These are phyloP conservation scores for Pteronotus mesoamericanus DNA, from an alignment of 2,797 vertebrate species.

Conservation along the genomic window DNA sequence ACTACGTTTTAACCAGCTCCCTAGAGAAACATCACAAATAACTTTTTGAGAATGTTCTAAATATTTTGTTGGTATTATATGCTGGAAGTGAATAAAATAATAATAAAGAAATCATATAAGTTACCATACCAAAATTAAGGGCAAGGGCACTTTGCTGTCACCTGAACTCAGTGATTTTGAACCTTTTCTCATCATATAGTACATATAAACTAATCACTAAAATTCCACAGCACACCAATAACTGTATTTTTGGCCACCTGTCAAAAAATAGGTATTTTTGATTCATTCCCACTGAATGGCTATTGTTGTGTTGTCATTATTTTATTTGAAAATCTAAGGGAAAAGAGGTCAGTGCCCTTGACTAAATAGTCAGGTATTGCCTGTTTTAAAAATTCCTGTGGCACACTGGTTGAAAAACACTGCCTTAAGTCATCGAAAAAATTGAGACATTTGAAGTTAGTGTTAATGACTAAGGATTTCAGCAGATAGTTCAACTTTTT, in stretches of 20 bases:
- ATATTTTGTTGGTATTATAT: neutral
- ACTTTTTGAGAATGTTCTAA: neutral
- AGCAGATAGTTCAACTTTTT: constrained; percentile 71
- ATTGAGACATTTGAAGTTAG: constrained; percentile 75
- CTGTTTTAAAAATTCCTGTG: too few species aligned
- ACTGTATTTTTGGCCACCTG: too few species aligned
- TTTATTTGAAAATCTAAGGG: neutral
- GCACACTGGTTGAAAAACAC: neutral
- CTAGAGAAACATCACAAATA: neutral
- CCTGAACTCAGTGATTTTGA: constrained; percentile 52
- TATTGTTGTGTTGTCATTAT: neutral
- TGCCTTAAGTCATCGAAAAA: constrained; percentile 42
- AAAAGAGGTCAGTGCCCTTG: neutral
- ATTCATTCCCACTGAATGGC: neutral
- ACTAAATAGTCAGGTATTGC: too few species aligned
- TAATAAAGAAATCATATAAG: constrained; percentile 37
- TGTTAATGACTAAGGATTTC: constrained; percentile 76
- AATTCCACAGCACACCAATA: too few species aligned
- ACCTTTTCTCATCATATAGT: neutral
- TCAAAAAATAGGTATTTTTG: neutral
- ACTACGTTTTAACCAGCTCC: neutral
- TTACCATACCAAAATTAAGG: constrained; percentile 41
- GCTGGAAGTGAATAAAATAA: constrained; percentile 64
- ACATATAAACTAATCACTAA: neutral
- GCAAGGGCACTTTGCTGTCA: constrained; percentile 71